phyloP scores from a whole-genome alignment of 2,888 invertebrate genomes.

The Ypsolopha sequella region DNA sequence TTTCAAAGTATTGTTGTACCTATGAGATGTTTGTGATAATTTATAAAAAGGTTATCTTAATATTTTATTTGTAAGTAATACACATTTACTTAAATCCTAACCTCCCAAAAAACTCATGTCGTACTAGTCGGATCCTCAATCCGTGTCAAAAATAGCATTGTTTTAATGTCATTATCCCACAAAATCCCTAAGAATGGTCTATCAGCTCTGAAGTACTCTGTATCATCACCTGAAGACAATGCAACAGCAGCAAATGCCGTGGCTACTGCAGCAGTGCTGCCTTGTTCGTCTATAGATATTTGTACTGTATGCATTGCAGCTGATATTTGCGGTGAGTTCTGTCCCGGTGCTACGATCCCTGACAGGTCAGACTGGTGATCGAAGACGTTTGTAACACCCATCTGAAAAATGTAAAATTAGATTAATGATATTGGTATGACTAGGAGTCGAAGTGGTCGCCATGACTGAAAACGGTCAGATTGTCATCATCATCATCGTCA shows the following conservation, averaged over 20 bases:
- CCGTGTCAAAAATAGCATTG: slow-evolving; percentile 63
- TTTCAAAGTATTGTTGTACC: too few species aligned
- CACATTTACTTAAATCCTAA: not conserved
- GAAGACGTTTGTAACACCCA: slow-evolving; percentile 58
- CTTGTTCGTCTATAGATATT: slow-evolving; percentile 64
- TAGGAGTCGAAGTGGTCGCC: too few species aligned
- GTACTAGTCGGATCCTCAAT: slow-evolving; percentile 43
- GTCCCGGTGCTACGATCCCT: slow-evolving; percentile 30
- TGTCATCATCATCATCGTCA: too few species aligned
- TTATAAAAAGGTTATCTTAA: not conserved
- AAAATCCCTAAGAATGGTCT: slow-evolving; percentile 63
- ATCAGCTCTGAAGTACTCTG: slow-evolving; percentile 40
- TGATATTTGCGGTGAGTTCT: slow-evolving; percentile 38
- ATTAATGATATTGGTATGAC: too few species aligned
- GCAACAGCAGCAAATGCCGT: slow-evolving; percentile 55
- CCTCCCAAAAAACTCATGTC: not conserved
- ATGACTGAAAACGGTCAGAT: too few species aligned
- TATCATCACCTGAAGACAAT: slow-evolving; percentile 47
- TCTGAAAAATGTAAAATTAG: slow-evolving; percentile 29
- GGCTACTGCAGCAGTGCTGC: slow-evolving; percentile 58
- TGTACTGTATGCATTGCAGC: slow-evolving; percentile 60
- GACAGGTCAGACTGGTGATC: slow-evolving; percentile 36
- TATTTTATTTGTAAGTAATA: not conserved
- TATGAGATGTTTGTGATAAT: too few species aligned
- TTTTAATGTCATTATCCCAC: slow-evolving; percentile 47